These are phyloP conservation scores for Gryllus bimaculatus DNA, from an alignment of 1,140 invertebrate species.

Conservation along the genomic window DNA sequence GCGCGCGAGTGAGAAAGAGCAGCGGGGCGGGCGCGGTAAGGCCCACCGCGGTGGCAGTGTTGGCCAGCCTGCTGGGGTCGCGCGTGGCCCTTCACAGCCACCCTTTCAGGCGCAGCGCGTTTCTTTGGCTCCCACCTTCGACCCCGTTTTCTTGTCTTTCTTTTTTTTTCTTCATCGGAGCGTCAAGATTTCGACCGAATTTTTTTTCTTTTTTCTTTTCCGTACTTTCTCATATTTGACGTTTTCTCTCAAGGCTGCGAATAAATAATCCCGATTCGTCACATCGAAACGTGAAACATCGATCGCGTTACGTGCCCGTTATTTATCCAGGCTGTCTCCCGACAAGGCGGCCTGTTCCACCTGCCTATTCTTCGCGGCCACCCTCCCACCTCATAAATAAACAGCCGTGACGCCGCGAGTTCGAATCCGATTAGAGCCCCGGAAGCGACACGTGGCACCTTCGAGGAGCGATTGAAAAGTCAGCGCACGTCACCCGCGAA, in stretches of 20 bases:
- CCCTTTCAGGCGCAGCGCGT: background rate
- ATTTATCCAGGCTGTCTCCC: background rate
- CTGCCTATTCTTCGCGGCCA: background rate
- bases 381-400: background rate
- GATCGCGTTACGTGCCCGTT: background rate
- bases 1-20: too few relatives aligned
- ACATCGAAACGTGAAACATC: background rate
- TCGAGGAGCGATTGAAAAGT: background rate
- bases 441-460: background rate
- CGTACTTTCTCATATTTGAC: background rate
- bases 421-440: background rate
- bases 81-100: background rate
- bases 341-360: background rate
- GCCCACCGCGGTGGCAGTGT: background rate
- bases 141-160: too few relatives aligned
- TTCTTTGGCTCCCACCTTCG: too few relatives aligned
- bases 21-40: too few relatives aligned
- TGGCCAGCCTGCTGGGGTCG: background rate
- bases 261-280: background rate
- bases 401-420: background rate
- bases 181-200: background rate
- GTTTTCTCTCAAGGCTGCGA: background rate
- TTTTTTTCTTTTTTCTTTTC: background rate
- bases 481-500: background rate
- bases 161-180: background rate